Conservation (phyloP, 2,797 vertebrate genomes). For the Picus viridis region DNA sequence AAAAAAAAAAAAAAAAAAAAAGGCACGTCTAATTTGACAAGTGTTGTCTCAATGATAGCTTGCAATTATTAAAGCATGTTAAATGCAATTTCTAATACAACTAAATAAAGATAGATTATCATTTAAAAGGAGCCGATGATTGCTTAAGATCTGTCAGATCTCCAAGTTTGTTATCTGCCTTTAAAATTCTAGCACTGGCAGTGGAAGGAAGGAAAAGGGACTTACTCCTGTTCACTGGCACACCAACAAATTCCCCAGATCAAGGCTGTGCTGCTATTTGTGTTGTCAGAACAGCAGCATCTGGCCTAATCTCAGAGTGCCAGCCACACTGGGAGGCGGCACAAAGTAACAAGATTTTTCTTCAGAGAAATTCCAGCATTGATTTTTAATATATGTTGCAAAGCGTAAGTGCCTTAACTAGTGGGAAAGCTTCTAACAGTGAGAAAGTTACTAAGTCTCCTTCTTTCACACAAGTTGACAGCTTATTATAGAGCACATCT, state of each 20-base stretch:
- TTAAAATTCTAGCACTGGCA: neutral
- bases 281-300: neutral
- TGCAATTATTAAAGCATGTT: neutral
- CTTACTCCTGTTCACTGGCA: neutral
- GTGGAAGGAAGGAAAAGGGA: neutral
- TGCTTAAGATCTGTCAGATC: neutral
- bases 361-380: neutral
- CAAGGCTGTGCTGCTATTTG: neutral
- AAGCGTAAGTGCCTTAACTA: too few relatives aligned
- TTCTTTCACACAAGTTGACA: neutral
- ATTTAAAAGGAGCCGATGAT: neutral
- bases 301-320: neutral
- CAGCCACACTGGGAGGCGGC: neutral
- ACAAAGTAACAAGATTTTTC: neutral
- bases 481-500: neutral
- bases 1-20: neutral
- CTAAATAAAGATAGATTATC: neutral
- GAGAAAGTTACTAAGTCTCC: too few relatives aligned
- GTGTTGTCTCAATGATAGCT: neutral
- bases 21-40: neutral
- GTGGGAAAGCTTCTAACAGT: too few relatives aligned
- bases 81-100: neutral
- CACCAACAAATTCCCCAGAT: neutral
- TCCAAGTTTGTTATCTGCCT: neutral
- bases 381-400: neutral